phyloP scores from a whole-genome alignment of 2,888 invertebrate species.

The Dryocosmus kuriphilus region DNA sequence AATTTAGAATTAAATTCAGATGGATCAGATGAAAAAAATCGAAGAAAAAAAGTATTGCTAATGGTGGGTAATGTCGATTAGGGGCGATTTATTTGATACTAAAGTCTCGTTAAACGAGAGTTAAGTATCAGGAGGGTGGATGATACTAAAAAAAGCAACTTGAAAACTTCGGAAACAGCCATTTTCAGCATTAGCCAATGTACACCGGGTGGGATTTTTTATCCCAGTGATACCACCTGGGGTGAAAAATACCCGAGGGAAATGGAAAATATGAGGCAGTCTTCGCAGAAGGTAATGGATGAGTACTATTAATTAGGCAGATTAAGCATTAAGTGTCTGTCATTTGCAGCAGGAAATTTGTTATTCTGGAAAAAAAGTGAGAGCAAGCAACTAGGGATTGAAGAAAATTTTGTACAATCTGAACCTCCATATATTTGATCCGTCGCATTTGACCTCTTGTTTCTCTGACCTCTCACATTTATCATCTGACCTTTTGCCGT shows the following conservation, averaged over 20 bases:
- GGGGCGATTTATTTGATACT: constrained; percentile 41
- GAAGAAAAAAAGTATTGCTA: background rate
- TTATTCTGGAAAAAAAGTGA: constrained; percentile 51
- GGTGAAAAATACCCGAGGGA: constrained; percentile 55
- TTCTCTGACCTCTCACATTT: too few species aligned
- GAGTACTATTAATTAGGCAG: constrained; percentile 74
- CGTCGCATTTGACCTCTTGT: too few species aligned
- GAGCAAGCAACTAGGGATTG: constrained; percentile 37
- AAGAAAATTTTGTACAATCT: background rate
- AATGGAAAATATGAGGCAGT: constrained; percentile 67
- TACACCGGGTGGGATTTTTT: constrained; percentile 53
- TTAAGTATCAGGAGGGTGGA: background rate
- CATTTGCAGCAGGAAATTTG: constrained; percentile 63
- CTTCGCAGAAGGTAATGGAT: constrained; percentile 66
- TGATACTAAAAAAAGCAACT: constrained; percentile 38
- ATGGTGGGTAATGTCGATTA: background rate
- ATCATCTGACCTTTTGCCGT: too few species aligned
- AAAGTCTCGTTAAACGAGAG: background rate
- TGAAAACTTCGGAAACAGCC: constrained; percentile 67
- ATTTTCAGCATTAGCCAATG: constrained; percentile 65
- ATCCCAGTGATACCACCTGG: constrained; percentile 46
- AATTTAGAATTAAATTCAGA: background rate
- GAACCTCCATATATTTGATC: too few species aligned
- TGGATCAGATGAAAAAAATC: background rate
- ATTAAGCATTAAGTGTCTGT: constrained; percentile 71